Evolutionary conservation across 37 sponge, comb jelly and placozoan genomes (phyloP).

Genomic region (Hormiphora californensis): DNA sequence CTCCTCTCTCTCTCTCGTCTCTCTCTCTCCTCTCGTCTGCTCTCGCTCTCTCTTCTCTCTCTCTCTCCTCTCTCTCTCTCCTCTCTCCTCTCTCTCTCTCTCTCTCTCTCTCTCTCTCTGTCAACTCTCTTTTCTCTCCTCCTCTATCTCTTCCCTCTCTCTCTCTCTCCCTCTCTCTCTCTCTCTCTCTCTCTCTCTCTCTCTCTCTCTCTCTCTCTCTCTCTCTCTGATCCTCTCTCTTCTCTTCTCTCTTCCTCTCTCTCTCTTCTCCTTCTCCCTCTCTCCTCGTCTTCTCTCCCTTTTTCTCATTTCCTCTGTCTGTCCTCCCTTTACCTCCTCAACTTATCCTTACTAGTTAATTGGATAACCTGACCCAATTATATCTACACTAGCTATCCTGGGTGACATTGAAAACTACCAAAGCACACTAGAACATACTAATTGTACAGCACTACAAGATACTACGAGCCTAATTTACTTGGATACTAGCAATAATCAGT

Average conservation of each 20-base stretch:
- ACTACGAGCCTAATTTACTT: too few relatives aligned
- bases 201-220: neutral
- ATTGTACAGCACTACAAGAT: too few relatives aligned
- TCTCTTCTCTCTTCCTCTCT: neutral
- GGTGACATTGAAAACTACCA: too few relatives aligned
- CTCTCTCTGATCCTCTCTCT: neutral
- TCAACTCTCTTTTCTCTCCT: neutral
- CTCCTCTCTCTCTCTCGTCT: too few relatives aligned
- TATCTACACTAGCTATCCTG: too few relatives aligned
- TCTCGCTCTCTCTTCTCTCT: too few relatives aligned
- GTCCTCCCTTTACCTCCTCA: neutral
- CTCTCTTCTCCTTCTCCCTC: neutral
- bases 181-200: neutral
- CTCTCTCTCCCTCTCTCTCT: neutral
- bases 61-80: neutral
- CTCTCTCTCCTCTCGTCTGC: too few relatives aligned
- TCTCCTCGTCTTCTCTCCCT: neutral
- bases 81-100: neutral
- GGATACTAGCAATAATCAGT: too few relatives aligned
- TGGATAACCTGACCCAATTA: too few relatives aligned
- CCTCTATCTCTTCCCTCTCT: neutral
- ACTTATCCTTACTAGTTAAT: neutral
- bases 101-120: neutral
- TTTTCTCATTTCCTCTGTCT: neutral
- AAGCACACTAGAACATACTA: too few relatives aligned